A percentile compares a stretch with the other conserved stretches of the same genome.
Evolutionary conservation across 2,113 vertebrate species (phyloP).

Genomic region (Paradoxurus hermaphroditus): DNA sequence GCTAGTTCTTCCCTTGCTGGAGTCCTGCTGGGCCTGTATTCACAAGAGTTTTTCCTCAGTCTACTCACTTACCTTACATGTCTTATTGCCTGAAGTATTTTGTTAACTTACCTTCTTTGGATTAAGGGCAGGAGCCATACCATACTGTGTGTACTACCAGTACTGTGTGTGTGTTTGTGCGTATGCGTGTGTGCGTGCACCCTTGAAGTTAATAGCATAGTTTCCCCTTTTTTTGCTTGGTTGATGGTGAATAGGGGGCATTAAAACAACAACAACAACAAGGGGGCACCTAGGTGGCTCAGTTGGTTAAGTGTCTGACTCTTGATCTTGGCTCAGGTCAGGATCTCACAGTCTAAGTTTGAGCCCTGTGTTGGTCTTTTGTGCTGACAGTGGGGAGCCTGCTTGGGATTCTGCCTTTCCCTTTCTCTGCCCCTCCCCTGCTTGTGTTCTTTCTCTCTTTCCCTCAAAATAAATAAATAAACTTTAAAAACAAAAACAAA

Average conservation of each 20-base stretch:
- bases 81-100: neutral
- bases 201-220: neutral
- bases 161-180: neutral
- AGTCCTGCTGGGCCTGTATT: neutral
- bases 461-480: too few species aligned
- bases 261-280: neutral
- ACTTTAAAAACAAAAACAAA: neutral
- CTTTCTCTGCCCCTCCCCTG: too few species aligned
- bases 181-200: neutral
- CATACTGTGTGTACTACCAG: neutral
- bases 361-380: too few species aligned
- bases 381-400: too few species aligned
- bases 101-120: neutral
- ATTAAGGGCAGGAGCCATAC: neutral
- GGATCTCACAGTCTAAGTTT: too few species aligned
- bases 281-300: too few species aligned
- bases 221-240: neutral
- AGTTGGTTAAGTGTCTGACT: too few species aligned
- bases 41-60: neutral
- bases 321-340: too few species aligned
- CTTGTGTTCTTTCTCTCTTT: too few species aligned
- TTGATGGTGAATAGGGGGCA: neutral
- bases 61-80: neutral
- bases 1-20: neutral
- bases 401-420: too few species aligned